phyloP scores from a whole-genome alignment of 2,888 invertebrate genomes.

The Chaitophorus viminalis region DNA sequence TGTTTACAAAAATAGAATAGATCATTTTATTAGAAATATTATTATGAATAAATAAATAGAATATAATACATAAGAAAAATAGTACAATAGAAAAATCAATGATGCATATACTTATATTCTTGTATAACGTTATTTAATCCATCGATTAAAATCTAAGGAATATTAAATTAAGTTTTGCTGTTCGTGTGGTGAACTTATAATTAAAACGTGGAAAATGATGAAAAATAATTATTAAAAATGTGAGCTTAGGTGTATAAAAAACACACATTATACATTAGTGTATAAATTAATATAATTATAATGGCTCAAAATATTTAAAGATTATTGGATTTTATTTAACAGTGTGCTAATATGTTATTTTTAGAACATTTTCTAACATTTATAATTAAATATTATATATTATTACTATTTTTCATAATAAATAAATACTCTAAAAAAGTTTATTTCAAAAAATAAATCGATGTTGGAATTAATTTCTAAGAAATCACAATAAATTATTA shows the following conservation, averaged over 20 bases:
- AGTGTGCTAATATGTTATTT: neutral
- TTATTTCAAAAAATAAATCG: no score
- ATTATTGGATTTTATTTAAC: neutral
- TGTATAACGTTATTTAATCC: neutral
- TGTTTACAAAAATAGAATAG: neutral
- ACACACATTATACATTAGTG: neutral
- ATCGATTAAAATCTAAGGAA: slow-evolving; percentile 15
- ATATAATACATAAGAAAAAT: no score
- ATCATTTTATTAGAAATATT: no score
- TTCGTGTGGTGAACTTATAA: slow-evolving; percentile 5
- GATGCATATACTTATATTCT: neutral
- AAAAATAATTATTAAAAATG: neutral
- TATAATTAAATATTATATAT: no score
- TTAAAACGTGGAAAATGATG: neutral
- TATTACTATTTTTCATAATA: no score
- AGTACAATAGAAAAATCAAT: neutral
- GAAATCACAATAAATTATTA: no score
- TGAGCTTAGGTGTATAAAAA: neutral
- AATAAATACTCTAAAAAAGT: no score
- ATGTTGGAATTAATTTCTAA: no score
- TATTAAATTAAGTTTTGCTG: neutral
- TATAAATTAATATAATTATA: neutral
- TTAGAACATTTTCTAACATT: no score
- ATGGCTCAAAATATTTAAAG: neutral
- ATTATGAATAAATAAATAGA: no score